Conservation (phyloP, 2,888 invertebrate species). For the Tanytarsus gracilentus region DNA sequence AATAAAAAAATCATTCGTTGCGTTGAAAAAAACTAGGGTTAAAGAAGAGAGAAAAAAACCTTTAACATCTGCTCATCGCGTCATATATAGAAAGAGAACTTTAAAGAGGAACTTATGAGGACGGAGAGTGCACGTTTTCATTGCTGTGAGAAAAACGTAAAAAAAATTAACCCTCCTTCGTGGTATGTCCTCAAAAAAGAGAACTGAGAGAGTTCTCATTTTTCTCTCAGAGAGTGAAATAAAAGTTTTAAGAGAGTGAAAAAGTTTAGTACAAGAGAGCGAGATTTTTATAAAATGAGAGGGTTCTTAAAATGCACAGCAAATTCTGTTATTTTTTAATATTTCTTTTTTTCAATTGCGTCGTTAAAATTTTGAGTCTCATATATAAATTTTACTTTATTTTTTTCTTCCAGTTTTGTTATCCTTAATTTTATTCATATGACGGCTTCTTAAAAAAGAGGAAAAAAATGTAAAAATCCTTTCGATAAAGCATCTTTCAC, state of each 20-base stretch:
- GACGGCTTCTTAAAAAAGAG: no score
- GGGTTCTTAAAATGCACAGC: no score
- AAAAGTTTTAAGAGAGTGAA: neutral
- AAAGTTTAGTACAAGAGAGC: neutral
- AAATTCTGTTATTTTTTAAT: no score
- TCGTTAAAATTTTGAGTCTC: no score
- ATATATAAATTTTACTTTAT: no score
- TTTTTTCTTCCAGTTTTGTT: no score
- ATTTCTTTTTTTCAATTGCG: no score
- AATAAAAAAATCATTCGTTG: constrained; percentile 1
- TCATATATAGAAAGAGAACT: neutral
- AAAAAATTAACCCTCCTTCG: neutral
- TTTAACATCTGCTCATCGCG: constrained; percentile 15
- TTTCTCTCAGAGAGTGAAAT: neutral
- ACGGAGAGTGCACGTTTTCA: neutral
- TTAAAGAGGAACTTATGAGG: constrained; percentile 3
- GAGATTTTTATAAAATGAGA: no score
- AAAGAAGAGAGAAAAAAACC: neutral
- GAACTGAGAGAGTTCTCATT: neutral
- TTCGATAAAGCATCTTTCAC: no score
- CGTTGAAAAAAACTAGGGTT: constrained; percentile 19
- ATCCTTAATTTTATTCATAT: no score
- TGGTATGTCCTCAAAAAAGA: neutral
- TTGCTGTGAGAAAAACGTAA: neutral
- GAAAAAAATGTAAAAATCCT: no score